These are phyloP conservation scores for Rutpela maculata DNA, from an alignment of 2,888 invertebrate species.

Conservation along the genomic window DNA sequence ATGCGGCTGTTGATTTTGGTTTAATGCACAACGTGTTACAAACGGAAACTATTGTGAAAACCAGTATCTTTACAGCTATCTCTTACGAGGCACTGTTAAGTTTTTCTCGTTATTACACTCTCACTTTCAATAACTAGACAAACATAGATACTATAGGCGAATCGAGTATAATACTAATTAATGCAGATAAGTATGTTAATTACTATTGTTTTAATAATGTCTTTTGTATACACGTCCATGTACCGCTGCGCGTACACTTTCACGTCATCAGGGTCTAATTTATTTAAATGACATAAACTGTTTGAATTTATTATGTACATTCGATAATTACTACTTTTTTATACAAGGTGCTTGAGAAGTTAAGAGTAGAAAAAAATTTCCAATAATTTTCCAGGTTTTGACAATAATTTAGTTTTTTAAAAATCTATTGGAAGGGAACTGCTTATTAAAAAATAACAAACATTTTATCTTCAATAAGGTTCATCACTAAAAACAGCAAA, in stretches of 20 bases:
- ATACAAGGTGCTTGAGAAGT: no score
- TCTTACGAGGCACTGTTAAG: neutral
- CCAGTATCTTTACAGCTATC: neutral
- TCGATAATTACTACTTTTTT: no score
- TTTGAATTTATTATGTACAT: neutral
- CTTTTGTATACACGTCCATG: neutral
- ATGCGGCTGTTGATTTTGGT: no score
- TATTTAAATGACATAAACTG: conserved; percentile 1
- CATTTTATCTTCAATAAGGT: no score
- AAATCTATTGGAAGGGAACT: no score
- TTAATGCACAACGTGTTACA: no score
- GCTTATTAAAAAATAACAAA: no score
- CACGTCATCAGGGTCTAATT: conserved; percentile 1
- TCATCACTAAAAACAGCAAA: no score
- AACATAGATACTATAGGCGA: neutral
- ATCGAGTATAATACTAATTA: conserved; percentile 1
- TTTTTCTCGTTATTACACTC: neutral
- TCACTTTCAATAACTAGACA: neutral
- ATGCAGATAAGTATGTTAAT: conserved; percentile 7
- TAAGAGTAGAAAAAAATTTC: no score
- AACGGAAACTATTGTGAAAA: no score
- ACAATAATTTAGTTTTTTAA: no score
- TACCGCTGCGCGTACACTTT: neutral
- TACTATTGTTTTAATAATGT: conserved; percentile 4
- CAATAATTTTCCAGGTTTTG: no score